phyloP scores from a whole-genome alignment of 2,113 vertebrate genomes.

The Notothenia rossii region DNA sequence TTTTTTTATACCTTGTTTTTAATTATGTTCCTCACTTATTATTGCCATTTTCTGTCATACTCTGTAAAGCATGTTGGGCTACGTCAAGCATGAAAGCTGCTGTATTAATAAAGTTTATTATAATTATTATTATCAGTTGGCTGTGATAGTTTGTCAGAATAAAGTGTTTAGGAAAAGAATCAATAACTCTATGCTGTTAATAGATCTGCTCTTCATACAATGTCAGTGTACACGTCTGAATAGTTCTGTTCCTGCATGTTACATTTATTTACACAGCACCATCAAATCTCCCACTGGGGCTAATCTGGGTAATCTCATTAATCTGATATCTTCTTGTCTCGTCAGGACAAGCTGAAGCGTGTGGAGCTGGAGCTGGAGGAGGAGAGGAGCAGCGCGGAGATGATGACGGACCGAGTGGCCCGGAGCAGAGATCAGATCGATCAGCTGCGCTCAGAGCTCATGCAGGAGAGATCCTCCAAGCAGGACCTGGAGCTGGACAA shows the following conservation, averaged over 20 bases:
- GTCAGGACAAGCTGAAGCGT: conserved; percentile 89
- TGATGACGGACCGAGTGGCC: conserved; percentile 89
- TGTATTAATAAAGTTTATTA: too few species aligned
- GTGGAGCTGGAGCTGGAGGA: conserved; percentile 92
- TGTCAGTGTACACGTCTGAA: neutral
- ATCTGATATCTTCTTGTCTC: neutral
- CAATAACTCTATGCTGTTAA: conserved; percentile 5
- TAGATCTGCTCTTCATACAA: conserved; percentile 3
- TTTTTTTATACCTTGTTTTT: too few species aligned
- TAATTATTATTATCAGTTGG: neutral
- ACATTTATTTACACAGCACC: neutral
- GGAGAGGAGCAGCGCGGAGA: conserved; percentile 89
- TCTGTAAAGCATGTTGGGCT: too few species aligned
- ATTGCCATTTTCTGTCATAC: too few species aligned
- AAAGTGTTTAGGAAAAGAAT: neutral
- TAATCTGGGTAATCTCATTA: neutral
- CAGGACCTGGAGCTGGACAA: conserved; percentile 98
- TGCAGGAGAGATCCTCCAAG: conserved; percentile 92
- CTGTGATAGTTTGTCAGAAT: neutral
- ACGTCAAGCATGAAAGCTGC: too few species aligned
- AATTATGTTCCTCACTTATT: too few species aligned
- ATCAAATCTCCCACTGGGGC: neutral
- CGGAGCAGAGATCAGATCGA: conserved; percentile 94
- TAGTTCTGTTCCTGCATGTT: neutral
- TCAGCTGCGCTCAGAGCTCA: conserved; percentile 91